Percentiles rank a stretch among this genome's conserved stretches.
Evolutionary conservation across 2,797 vertebrate species (phyloP).

Genomic region (Lagorchestes hirsutus): DNA sequence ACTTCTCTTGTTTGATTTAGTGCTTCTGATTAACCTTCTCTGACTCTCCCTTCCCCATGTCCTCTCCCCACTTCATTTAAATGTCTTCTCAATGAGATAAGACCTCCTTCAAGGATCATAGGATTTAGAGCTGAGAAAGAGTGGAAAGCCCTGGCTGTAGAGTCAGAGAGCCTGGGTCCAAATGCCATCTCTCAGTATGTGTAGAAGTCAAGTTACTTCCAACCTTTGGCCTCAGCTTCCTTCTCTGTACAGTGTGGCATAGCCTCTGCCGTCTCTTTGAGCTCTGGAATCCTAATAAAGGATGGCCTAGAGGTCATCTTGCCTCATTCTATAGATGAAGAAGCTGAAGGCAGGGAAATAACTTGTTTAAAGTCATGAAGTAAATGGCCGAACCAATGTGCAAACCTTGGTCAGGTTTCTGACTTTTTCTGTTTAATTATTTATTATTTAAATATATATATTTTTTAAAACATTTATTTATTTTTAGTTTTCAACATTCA

Average conservation of each 20-base stretch:
- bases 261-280: neutral
- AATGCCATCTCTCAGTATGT: neutral
- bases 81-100: neutral
- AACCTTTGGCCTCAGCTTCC: neutral
- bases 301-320: neutral
- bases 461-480: too few species aligned
- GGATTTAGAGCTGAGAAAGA: neutral
- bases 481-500: too few species aligned
- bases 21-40: neutral
- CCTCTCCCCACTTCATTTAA: neutral
- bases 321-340: slow-evolving; percentile 23
- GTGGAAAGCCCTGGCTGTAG: neutral
- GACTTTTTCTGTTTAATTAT: neutral
- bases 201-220: neutral
- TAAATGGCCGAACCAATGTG: neutral
- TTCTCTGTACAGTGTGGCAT: neutral
- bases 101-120: neutral
- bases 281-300: neutral
- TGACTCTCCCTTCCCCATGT: neutral
- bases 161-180: neutral
- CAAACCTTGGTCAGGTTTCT: neutral
- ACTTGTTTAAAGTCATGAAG: neutral
- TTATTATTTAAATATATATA: too few species aligned
- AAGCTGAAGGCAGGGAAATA: neutral
- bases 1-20: neutral